A percentile compares a stretch with the other conserved stretches of the same genome.
These are phyloP conservation scores for Baccha elongata DNA, from an alignment of 2,888 invertebrate genomes.

Conservation along the genomic window DNA sequence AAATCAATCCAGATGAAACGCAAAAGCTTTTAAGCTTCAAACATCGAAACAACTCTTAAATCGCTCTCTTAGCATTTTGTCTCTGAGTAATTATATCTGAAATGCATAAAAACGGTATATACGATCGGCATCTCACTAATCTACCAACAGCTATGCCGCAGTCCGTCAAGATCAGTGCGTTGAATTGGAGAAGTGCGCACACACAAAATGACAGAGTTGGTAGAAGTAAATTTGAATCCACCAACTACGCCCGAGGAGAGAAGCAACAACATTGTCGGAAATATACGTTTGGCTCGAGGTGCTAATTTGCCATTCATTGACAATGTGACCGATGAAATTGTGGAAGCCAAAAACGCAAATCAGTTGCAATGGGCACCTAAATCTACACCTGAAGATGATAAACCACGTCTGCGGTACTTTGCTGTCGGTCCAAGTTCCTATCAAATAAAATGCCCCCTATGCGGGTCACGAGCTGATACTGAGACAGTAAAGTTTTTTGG, in stretches of 20 bases:
- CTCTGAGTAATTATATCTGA: background rate
- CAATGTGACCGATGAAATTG: constrained; percentile 41
- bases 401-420: constrained; percentile 78
- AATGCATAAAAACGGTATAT: constrained; percentile 17
- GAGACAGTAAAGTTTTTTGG: constrained; percentile 79
- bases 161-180: constrained; percentile 56
- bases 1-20: background rate
- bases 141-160: constrained; percentile 16
- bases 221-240: constrained; percentile 76
- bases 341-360: constrained; percentile 54
- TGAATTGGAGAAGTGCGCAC: constrained; percentile 3
- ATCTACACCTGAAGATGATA: constrained; percentile 71
- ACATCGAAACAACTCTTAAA: background rate
- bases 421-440: constrained; percentile 79
- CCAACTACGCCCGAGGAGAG: constrained; percentile 73
- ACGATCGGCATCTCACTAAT: constrained; percentile 9
- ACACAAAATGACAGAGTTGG: constrained; percentile 76
- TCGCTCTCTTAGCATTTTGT: constrained; percentile 2
- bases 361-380: constrained; percentile 60
- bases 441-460: constrained; percentile 78
- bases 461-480: constrained; percentile 77
- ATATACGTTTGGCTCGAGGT: constrained; percentile 53
- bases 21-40: constrained; percentile 35
- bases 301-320: constrained; percentile 63
- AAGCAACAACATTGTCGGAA: constrained; percentile 64